A percentile compares a stretch with the other conserved stretches of the same genome.
phyloP scores from a whole-genome alignment of 1,140 invertebrate species.

The Brachionus plicatilis region DNA sequence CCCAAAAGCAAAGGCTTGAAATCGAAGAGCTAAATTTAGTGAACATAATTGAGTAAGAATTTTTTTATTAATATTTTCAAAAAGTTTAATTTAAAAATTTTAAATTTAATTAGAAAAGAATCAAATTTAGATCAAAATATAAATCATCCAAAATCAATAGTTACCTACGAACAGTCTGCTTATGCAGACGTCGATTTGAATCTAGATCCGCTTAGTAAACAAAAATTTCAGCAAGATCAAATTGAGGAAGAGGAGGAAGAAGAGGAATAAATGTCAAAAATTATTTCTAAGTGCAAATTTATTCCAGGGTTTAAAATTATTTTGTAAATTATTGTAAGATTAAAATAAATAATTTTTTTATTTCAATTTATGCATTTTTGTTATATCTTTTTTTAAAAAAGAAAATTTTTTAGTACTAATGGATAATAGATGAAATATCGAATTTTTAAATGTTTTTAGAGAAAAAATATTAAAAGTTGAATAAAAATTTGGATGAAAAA shows the following conservation, averaged over 20 bases:
- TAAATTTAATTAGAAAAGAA: background rate
- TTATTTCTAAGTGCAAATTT: background rate
- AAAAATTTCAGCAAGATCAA: background rate
- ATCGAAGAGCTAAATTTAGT: background rate
- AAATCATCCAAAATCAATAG: background rate
- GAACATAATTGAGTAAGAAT: background rate
- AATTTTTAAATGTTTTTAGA: no score
- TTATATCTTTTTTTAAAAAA: no score
- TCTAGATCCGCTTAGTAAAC: background rate
- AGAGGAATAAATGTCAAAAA: background rate
- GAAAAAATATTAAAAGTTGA: no score
- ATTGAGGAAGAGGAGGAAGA: background rate
- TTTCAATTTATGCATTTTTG: no score
- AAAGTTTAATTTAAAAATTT: background rate
- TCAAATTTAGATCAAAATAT: background rate
- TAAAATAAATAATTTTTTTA: no score
- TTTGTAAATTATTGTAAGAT: no score
- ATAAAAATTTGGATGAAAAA: no score
- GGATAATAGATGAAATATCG: no score
- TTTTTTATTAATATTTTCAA: background rate
- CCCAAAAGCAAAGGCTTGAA: constrained; percentile 7
- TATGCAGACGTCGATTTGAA: background rate
- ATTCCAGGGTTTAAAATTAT: no score
- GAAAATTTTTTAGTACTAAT: no score
- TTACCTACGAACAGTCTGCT: background rate